Conservation (phyloP, 2,888 invertebrate species). For the Corythucha ciliata region DNA sequence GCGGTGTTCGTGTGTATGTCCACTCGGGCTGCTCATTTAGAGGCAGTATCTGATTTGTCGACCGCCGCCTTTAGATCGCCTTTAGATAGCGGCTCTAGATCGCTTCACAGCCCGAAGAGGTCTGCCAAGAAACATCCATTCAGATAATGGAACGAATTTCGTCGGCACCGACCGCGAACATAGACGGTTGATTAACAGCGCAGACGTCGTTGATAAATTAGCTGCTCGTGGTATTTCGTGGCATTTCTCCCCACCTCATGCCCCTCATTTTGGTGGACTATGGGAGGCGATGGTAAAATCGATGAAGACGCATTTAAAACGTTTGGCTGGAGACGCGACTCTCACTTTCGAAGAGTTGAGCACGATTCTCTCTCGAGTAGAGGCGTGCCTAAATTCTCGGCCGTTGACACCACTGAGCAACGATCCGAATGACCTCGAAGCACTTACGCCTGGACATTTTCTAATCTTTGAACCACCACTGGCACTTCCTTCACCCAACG, state of each 20-base stretch:
- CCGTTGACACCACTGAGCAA: slow-evolving; percentile 5
- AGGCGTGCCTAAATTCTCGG: not conserved
- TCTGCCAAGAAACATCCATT: slow-evolving; percentile 34
- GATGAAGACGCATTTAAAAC: slow-evolving; percentile 4
- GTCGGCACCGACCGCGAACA: slow-evolving; percentile 35
- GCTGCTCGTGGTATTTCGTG: slow-evolving; percentile 4
- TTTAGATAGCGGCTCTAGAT: slow-evolving; percentile 37
- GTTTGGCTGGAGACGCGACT: not conserved
- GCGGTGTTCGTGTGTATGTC: slow-evolving; percentile 37
- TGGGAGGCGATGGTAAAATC: slow-evolving; percentile 12
- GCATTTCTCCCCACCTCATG: slow-evolving; percentile 3
- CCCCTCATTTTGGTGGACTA: slow-evolving; percentile 4
- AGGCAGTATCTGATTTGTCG: slow-evolving; percentile 36
- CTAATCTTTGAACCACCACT: slow-evolving; percentile 9
- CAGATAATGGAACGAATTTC: slow-evolving; percentile 40
- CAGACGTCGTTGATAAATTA: not conserved
- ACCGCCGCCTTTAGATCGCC: slow-evolving; percentile 37
- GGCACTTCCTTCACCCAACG: not conserved
- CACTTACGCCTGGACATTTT: slow-evolving; percentile 21
- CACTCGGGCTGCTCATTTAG: slow-evolving; percentile 38
- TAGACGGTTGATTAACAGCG: not conserved
- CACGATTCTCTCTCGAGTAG: slow-evolving; percentile 9
- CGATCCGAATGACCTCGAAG: slow-evolving; percentile 12
- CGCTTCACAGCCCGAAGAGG: slow-evolving; percentile 38
- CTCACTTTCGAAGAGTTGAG: slow-evolving; percentile 21